Evolutionary conservation across 2,113 vertebrate species (phyloP), one percentile per base, ranked within the genome.

Genomic region (Hippocampus barbouri): DNA sequence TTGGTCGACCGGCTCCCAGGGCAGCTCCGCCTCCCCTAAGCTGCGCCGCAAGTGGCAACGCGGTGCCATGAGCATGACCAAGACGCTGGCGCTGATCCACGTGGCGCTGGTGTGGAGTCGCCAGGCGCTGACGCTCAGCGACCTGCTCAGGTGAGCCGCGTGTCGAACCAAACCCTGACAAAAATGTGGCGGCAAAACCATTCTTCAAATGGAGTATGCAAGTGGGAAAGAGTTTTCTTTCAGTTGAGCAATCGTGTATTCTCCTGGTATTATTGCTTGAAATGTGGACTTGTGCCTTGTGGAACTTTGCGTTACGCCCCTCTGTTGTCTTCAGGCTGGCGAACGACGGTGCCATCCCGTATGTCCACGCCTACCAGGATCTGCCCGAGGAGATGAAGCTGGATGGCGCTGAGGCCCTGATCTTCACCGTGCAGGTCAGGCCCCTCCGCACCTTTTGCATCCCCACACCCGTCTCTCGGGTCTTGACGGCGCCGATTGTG

Each of bases 301-400:
- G 27, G 43, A 47, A 25, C 8, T 5, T 4, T 8, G 59, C 12
- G 20, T 38, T 27, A 12, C n/a, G 1, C 20, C 12, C 5, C 1
- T 70, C 25, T 66, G 63, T 2, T 3, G 8, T 23, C 34, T 27
- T 20, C 88, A 93, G 93, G 79, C 47, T 93, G 80, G 91, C 90
- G 56, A 80, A 47, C 0, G 81, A 87, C 11, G 87, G 89, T 0
- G 81, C 76, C 38, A 61, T 93, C 59, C 93, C 93, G 1, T 93
- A 90, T 8, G 8, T 91, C 1, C 85, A 86, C 11, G 83, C 85
- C 3, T 79, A 88, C n/a, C 83, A 87, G 23, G 23, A 57, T 0
- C 85, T 93, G 45, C 91, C 91, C 0, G 87, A 88, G 1, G 87
- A 91, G 71, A 90, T 93, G 87, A 86, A 70, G 70, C 73, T 91